Conservation (phyloP, 1,140 invertebrate species). For the Euura lappo region DNA sequence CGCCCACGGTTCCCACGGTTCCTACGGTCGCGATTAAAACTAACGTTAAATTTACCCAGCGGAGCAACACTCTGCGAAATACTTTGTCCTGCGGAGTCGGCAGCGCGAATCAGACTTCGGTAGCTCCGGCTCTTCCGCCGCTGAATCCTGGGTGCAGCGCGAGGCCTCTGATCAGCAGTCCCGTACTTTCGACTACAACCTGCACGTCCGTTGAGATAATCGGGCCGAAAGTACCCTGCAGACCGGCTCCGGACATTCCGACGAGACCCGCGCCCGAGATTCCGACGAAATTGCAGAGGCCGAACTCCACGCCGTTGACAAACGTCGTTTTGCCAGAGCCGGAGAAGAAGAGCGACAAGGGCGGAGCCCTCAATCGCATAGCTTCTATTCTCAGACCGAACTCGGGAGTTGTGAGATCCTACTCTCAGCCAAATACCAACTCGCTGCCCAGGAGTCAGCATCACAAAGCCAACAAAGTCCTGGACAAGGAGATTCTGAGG, state of each 20-base stretch:
- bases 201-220: constrained; percentile 76
- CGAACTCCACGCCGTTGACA: constrained; percentile 37
- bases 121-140: constrained; percentile 64
- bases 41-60: constrained; percentile 39
- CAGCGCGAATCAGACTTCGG: constrained; percentile 53
- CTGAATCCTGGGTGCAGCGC: constrained; percentile 64
- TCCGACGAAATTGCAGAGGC: constrained; percentile 33
- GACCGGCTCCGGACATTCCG: constrained; percentile 59
- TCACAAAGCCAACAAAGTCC: constrained; percentile 67
- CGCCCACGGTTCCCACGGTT: constrained; percentile 51
- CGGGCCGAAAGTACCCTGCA: constrained; percentile 62
- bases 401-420: constrained; percentile 62
- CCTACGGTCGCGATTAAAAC: constrained; percentile 55
- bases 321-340: constrained; percentile 36
- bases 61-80: constrained; percentile 36
- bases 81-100: constrained; percentile 42
- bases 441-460: constrained; percentile 66
- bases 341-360: constrained; percentile 52
- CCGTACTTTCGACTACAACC: constrained; percentile 79
- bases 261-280: constrained; percentile 50
- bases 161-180: constrained; percentile 78
- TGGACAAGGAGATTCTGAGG: constrained; percentile 74
- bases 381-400: constrained; percentile 77
- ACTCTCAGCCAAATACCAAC: constrained; percentile 49
- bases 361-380: constrained; percentile 72